Base-by-base conservation (phyloP, 2,888 invertebrate genomes). In the Aethes cnicana region DNA sequence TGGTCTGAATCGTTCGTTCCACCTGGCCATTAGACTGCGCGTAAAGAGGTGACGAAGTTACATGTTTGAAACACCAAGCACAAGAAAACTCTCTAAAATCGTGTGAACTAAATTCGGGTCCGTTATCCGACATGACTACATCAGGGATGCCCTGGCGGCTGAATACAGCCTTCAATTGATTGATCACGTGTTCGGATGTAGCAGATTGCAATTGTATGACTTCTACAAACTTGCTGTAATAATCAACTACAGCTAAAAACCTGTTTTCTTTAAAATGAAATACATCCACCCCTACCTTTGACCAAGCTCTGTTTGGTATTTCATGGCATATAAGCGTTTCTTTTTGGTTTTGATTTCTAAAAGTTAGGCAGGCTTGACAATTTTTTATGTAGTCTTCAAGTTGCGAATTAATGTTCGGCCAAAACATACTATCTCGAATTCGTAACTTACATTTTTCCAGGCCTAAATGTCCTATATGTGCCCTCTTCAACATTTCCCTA, bases 391-490 rank as follows among this genome's bases (percentile, higher is more conserved):
- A 11, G 9, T 36, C 36, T 2, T 36, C 11, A 11, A 36, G 9
- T 20, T 36, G 36, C 20, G 36, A 4, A 20, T 11, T 36, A n/a
- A 36, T 36, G 9, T 36, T 18, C 1, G 36, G 36, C 36, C 21
- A 36, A 12, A 20, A 36, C 9, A 36, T 20, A 7, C 9, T 8
- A 4, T 36, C 36, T 9, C 21, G 20, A 5, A 18, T 12, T 11
- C 12, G 2, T 6, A 36, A 18, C 4, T 36, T 36, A 20, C 21
- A 36, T 11, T 36, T 36, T 20, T 18, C 20, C 3, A 11, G 2
- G 4, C 21, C 36, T 8, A 36, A 35, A 20, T 35, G 35, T 3
- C 35, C 20, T 11, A n/a, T n/a, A n/a, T n/a, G n/a, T n/a, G n/a
- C n/a, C n/a, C n/a, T n/a, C n/a, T n/a, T n/a, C n/a, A n/a, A 9